Evolutionary conservation across 2,888 invertebrate species (phyloP), one percentile per base, ranked within the genome.

Genomic region (Cecidostiba fungosa): DNA sequence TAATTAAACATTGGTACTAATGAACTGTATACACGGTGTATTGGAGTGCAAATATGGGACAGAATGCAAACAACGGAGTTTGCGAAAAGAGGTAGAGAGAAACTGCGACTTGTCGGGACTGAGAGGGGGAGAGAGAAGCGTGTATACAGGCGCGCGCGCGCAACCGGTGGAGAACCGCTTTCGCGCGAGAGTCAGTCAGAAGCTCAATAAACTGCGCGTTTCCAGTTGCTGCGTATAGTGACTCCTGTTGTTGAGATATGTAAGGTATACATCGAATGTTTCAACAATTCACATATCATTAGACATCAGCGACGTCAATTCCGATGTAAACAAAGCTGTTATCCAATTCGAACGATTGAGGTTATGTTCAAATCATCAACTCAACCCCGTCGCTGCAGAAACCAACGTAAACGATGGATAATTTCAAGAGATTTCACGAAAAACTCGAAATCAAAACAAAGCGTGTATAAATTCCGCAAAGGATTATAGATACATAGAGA

Each of bases 131-230:
- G 59, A 32, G 62, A 66, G 66, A 23, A 8, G 26, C 29, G 12
- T 3, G 39, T 8, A 8, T 8, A 73, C 8, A n/a, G 3, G n/a
- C n/a, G n/a, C n/a, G n/a, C n/a, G 29, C 29, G 29, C 19, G 39
- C 32, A 32, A 77, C 54, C 54, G n/a, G 70, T n/a, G 32, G 69
- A 78, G 78, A 78, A 69, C 79, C 50, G 79, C 79, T 79, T 79
- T 79, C 70, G 69, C 69, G 69, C 70, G 69, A 50, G 69, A 66
- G 29, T 72, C 69, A 6, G 23, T 50, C 77, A 8, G 47, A 69
- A 79, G 79, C 50, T 66, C 77, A 23, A 77, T 66, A 66, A 77
- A 77, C 77, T 26, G 76, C 59, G 32, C n/a, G 26, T 16, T 47
- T 19, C 62, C 3, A 73, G 23, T 26, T 47, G 12, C 19, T n/a